phyloP scores from a whole-genome alignment of 2,113 vertebrate genomes.

The Callithrix jacchus region DNA sequence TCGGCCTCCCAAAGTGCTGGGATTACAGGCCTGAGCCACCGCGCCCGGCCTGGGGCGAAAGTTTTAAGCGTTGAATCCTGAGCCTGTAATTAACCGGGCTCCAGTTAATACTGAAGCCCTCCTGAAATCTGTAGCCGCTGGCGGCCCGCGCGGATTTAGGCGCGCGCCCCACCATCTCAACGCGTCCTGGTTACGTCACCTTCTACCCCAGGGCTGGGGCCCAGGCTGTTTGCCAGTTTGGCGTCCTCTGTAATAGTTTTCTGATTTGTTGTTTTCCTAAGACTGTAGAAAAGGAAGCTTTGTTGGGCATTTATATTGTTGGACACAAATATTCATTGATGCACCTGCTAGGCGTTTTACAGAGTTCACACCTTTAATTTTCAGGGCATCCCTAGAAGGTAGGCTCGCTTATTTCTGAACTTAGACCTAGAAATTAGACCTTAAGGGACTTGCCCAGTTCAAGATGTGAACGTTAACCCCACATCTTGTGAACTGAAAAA shows the following conservation, averaged over 20 bases:
- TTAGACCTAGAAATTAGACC: not conserved
- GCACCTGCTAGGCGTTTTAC: not conserved
- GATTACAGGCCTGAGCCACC: no score
- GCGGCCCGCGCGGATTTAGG: not conserved
- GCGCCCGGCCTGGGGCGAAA: no score
- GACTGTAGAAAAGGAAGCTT: not conserved
- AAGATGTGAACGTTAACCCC: not conserved
- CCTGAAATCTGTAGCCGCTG: not conserved
- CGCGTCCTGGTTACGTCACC: not conserved
- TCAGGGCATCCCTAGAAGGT: not conserved
- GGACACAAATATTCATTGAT: not conserved
- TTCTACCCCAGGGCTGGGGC: fast-evolving
- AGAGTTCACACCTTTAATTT: not conserved
- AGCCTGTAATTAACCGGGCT: no score
- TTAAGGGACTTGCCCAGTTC: not conserved
- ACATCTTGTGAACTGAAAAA: constrained; percentile 4
- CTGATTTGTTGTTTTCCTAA: not conserved
- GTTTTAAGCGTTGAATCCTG: not conserved
- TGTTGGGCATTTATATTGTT: not conserved
- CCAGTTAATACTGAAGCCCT: fast-evolving
- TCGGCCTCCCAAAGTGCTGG: no score
- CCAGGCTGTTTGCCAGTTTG: not conserved
- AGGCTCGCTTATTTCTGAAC: not conserved
- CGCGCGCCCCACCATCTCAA: not conserved
- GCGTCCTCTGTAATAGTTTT: not conserved